These are phyloP conservation scores for Marmota monax DNA, from an alignment of 2,113 vertebrate species.

Conservation along the genomic window DNA sequence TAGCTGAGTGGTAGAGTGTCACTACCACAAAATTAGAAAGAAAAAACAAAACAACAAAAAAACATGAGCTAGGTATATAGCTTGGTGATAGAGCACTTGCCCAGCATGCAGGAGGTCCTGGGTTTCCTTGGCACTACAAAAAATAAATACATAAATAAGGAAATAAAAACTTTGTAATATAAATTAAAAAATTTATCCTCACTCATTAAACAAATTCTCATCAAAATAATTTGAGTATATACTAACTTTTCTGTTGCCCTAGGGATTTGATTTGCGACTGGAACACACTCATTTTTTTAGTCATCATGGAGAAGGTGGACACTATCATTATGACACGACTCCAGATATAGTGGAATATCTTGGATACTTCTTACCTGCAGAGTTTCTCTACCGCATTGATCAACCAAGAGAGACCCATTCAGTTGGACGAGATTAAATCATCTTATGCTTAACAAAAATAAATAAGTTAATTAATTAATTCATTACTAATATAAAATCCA, in stretches of 20 bases:
- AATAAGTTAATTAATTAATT: conserved; percentile 18
- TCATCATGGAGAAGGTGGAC: conserved; percentile 96
- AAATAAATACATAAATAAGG: background rate
- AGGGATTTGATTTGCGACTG: conserved; percentile 96
- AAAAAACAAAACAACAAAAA: background rate
- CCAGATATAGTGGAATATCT: conserved; percentile 94
- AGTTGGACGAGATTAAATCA: conserved; percentile 90
- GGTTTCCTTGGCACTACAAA: background rate
- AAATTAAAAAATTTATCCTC: background rate
- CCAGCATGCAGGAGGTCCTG: background rate
- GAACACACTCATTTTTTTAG: conserved; percentile 98
- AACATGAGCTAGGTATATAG: background rate
- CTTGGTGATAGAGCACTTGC: background rate
- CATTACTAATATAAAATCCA: conserved; percentile 49
- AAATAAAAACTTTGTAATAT: background rate
- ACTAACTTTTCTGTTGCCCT: conserved; percentile 41
- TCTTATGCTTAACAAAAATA: conserved; percentile 6
- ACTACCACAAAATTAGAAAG: background rate
- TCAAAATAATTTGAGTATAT: background rate
- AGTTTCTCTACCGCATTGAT: conserved; percentile 96
- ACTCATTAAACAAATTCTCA: background rate
- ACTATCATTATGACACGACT: conserved; percentile 97
- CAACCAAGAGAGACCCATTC: conserved; percentile 91
- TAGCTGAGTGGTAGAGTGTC: background rate
- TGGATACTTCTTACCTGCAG: conserved; percentile 95